Conservation (phyloP, 1,140 invertebrate species). For the Sinonovacula constricta region DNA sequence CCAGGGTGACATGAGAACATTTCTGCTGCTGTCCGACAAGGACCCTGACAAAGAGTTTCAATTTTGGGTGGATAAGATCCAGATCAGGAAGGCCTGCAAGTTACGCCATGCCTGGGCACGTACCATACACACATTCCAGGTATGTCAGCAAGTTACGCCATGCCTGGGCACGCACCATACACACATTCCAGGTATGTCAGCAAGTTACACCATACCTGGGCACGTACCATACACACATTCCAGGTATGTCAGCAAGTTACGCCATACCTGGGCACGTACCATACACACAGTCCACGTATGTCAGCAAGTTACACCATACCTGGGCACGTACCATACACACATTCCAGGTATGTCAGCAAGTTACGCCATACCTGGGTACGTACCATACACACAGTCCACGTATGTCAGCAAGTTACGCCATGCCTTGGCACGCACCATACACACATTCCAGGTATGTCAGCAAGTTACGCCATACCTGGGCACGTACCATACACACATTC, state of each 20-base stretch:
- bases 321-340: conserved; percentile 9
- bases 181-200: conserved; percentile 11
- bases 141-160: conserved; percentile 20
- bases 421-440: neutral
- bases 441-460: conserved; percentile 6
- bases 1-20: conserved; percentile 38
- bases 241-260: no score
- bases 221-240: neutral
- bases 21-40: conserved; percentile 64
- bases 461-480: neutral
- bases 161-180: neutral
- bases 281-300: no score
- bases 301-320: neutral
- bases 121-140: conserved; percentile 77
- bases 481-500: neutral
- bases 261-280: no score
- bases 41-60: conserved; percentile 54
- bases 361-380: neutral
- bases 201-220: conserved; percentile 1
- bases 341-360: neutral
- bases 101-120: conserved; percentile 73
- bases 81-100: conserved; percentile 64
- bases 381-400: conserved; percentile 5
- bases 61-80: conserved; percentile 60
- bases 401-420: neutral